Evolutionary conservation across 1,140 invertebrate species (phyloP), one percentile per base, ranked within the genome.

Genomic region (Magallana angulata): DNA sequence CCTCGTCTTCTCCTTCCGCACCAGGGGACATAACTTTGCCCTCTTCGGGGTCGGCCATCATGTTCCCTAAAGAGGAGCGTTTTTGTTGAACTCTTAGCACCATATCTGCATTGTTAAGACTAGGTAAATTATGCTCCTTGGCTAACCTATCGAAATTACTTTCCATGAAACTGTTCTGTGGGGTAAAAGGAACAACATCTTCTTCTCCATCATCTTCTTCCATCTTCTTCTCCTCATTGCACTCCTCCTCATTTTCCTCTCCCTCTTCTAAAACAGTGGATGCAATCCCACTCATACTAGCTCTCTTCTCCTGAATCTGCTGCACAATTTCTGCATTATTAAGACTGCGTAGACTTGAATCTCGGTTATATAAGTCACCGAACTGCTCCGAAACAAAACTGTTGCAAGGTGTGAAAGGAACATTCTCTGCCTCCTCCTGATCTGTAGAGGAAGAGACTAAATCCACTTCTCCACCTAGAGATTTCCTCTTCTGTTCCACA

Each of bases 101-200:
- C 93, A 94, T 94, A 60, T 94, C 94, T 24, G 92, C 91, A 87
- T 89, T 94, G 89, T 94, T 94, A 85, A 94, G 93, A 87, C 93
- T 94, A 9, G 94, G 94, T 7, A 94, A 88, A 82, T 90, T 84
- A 12, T 90, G 87, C 56, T 92, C 91, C 12, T 87, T 88, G 11
- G 87, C 71, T 18, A 87, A 81, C 8, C 58, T 24, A 12, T 89
- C 89, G 48, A 92, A 90, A 2, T 86, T 89, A 11, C 90, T 81
- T 57, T 91, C 90, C 56, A 76, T 85, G 84, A 88, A 91, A 84
- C 92, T 93, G 86, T 94, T 94, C 59, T 92, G 91, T 11, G 93
- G 93, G 9, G 92, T 92, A 82, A 89, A 92, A n/a, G 93, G 92
- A 0, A 87, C 89, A 71, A 86, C 59, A 9, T 87, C 82, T 11